Evolutionary conservation across 2,888 invertebrate species (phyloP).

Genomic region (Gryllus longicercus): DNA sequence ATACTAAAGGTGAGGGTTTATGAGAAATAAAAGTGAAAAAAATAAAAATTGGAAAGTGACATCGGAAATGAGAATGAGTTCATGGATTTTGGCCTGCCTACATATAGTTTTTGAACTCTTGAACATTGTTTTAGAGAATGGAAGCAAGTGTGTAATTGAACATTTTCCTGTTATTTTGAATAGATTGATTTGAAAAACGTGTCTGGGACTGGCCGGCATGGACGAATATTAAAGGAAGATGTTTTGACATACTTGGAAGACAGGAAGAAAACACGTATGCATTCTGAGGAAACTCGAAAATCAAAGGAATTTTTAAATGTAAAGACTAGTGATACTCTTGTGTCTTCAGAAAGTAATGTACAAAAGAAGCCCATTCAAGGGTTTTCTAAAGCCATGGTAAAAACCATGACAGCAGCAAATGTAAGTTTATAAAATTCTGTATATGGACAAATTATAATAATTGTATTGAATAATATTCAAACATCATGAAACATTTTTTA

Average conservation of each 20-base stretch:
- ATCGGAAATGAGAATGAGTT: too few relatives aligned
- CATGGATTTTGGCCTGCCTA: too few relatives aligned
- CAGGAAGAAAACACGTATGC: constrained; percentile 32
- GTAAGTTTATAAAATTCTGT: constrained; percentile 48
- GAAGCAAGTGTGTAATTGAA: too few relatives aligned
- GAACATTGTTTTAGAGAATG: background rate
- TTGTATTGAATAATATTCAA: too few relatives aligned
- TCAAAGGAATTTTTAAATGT: background rate
- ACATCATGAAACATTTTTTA: too few relatives aligned
- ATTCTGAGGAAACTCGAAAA: constrained; percentile 41
- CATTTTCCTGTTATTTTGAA: constrained; percentile 21
- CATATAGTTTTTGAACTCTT: too few relatives aligned
- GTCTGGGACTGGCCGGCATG: constrained; percentile 77
- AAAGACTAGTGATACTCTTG: constrained; percentile 29
- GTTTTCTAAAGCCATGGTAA: constrained; percentile 89
- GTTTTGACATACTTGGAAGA: constrained; percentile 62
- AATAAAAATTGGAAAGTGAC: too few relatives aligned
- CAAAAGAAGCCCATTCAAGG: constrained; percentile 69
- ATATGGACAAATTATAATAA: too few relatives aligned
- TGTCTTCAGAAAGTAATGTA: constrained; percentile 44
- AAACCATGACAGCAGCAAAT: constrained; percentile 87
- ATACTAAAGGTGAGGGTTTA: too few relatives aligned
- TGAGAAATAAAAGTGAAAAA: too few relatives aligned
- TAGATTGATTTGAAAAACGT: constrained; percentile 68
- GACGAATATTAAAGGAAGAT: constrained; percentile 94